A percentile compares a stretch with the other conserved stretches of the same genome.
phyloP scores from a whole-genome alignment of 2,797 vertebrate genomes.

The Epinephelus awoara region DNA sequence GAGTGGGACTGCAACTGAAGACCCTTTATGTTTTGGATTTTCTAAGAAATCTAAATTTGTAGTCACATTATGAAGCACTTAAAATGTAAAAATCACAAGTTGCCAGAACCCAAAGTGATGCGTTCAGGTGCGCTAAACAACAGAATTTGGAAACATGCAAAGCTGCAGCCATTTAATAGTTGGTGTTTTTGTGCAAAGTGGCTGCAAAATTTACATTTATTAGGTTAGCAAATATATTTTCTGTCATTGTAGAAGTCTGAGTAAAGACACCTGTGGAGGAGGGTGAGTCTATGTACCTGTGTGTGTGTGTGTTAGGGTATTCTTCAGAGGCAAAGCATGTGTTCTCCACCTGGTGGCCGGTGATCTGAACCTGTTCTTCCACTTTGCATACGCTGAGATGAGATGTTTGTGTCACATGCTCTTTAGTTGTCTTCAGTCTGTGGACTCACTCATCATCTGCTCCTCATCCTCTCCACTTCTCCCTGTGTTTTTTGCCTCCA shows the following conservation, averaged over 20 bases:
- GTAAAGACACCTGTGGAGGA: neutral
- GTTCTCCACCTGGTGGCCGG: neutral
- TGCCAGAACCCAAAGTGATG: neutral
- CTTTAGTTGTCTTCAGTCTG: conserved; percentile 23
- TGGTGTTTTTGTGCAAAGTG: neutral
- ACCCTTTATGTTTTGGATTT: neutral
- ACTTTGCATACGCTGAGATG: conserved; percentile 42
- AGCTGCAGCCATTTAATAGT: neutral
- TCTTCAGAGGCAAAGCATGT: neutral
- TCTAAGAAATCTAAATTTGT: neutral
- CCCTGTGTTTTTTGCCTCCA: neutral
- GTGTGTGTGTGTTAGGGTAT: neutral
- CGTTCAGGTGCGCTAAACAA: neutral
- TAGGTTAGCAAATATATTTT: neutral
- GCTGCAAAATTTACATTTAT: neutral
- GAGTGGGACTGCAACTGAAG: neutral
- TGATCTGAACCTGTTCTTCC: conserved; percentile 77
- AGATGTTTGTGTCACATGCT: conserved; percentile 60
- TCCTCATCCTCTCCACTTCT: conserved; percentile 39
- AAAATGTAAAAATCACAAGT: neutral
- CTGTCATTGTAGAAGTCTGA: neutral
- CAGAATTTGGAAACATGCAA: neutral
- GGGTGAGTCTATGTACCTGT: neutral
- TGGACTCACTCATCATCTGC: conserved; percentile 29
- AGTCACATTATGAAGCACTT: neutral